Evolutionary conservation across 1,140 invertebrate species (phyloP).

Genomic region (Heliconius hermathena): DNA sequence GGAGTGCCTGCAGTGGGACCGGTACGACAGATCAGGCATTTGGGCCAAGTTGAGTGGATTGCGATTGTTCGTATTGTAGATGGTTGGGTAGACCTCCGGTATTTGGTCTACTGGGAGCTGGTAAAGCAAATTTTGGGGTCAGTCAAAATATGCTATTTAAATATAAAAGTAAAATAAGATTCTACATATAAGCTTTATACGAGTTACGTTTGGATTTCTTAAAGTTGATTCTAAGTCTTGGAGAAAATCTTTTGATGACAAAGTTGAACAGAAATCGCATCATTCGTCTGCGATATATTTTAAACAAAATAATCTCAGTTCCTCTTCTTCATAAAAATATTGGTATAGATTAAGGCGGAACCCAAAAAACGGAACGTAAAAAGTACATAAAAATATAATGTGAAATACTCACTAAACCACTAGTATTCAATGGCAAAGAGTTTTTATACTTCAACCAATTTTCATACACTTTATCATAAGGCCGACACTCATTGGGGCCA

Average conservation of each 20-base stretch:
- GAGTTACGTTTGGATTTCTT: too few relatives aligned
- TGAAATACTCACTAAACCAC: conserved; percentile 64
- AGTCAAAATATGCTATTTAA: too few relatives aligned
- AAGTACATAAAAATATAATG: not conserved
- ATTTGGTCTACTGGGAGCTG: conserved; percentile 39
- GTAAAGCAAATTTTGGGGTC: not conserved
- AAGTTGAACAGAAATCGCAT: too few relatives aligned
- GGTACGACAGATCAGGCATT: conserved; percentile 64
- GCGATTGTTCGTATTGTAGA: conserved; percentile 62
- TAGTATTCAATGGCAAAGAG: conserved; percentile 70
- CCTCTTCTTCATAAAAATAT: too few relatives aligned
- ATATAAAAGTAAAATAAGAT: too few relatives aligned
- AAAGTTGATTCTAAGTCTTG: too few relatives aligned
- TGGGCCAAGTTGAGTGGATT: conserved; percentile 62
- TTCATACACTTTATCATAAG: conserved; percentile 73
- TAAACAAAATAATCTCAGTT: too few relatives aligned
- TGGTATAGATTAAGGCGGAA: not conserved
- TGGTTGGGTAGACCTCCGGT: conserved; percentile 57
- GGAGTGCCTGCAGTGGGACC: conserved; percentile 49
- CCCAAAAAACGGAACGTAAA: too few relatives aligned
- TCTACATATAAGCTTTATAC: too few relatives aligned
- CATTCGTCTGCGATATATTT: too few relatives aligned
- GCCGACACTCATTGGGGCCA: conserved; percentile 62
- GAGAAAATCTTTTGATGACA: too few relatives aligned
- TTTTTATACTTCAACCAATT: conserved; percentile 78